Conservation (phyloP, 2,888 invertebrate species). For the Stenodema calcarata region DNA sequence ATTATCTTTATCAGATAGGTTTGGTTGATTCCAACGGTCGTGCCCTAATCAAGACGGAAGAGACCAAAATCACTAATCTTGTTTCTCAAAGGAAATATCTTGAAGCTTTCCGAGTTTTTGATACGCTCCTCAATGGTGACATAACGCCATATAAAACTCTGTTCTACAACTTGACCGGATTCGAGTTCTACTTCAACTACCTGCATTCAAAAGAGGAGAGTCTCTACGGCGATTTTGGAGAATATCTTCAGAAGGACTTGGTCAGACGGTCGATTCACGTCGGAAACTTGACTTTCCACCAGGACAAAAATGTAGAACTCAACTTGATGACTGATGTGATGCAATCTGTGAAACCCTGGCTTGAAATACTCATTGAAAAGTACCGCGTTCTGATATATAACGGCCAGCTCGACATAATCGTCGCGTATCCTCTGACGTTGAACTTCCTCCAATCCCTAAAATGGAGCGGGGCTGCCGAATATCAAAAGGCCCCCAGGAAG, state of each 20-base stretch:
- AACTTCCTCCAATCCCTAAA: conserved; percentile 77
- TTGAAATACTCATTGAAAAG: conserved; percentile 71
- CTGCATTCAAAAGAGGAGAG: conserved; percentile 62
- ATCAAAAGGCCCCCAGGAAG: conserved; percentile 70
- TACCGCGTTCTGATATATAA: conserved; percentile 83
- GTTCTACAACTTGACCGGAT: conserved; percentile 78
- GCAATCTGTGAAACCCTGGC: conserved; percentile 78
- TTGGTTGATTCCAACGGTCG: conserved; percentile 65
- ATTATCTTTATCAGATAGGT: conserved; percentile 81
- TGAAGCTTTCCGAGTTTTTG: conserved; percentile 76
- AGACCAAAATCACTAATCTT: conserved; percentile 64
- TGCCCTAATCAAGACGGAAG: conserved; percentile 69
- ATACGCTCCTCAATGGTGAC: conserved; percentile 69
- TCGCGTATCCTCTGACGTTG: conserved; percentile 84
- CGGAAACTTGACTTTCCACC: conserved; percentile 76
- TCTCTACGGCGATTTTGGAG: conserved; percentile 61
- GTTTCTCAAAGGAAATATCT: conserved; percentile 72
- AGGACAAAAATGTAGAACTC: conserved; percentile 71
- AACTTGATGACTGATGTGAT: conserved; percentile 79
- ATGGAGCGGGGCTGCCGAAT: conserved; percentile 72
- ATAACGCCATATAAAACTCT: conserved; percentile 64
- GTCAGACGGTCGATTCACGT: conserved; percentile 75
- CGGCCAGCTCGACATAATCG: conserved; percentile 92
- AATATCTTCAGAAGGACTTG: conserved; percentile 52
- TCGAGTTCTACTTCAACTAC: conserved; percentile 77